A percentile compares a stretch with the other conserved stretches of the same genome.
Evolutionary conservation across 1,140 invertebrate species (phyloP).

Genomic region (Papilio polytes): DNA sequence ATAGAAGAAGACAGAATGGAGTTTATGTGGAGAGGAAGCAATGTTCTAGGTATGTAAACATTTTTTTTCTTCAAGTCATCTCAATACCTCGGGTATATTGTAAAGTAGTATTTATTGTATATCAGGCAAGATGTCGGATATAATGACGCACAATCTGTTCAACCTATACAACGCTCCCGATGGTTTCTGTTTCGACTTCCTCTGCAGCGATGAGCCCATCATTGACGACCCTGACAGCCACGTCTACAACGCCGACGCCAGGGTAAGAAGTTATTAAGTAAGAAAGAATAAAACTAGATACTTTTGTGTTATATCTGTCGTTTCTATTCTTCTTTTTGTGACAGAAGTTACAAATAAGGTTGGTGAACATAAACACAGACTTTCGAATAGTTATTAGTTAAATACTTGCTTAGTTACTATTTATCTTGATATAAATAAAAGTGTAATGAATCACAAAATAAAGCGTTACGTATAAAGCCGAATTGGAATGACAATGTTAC

Average conservation of each 20-base stretch:
- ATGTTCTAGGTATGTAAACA: constrained; percentile 75
- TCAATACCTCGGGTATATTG: neutral
- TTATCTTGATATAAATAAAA: neutral
- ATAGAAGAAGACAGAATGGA: constrained; percentile 88
- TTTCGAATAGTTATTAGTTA: too few species aligned
- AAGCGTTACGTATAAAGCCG: neutral
- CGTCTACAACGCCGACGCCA: constrained; percentile 83
- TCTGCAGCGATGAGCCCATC: constrained; percentile 88
- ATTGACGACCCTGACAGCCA: constrained; percentile 83
- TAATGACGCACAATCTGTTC: constrained; percentile 77
- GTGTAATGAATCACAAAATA: neutral
- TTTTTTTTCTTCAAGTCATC: constrained; percentile 11
- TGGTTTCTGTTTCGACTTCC: constrained; percentile 90
- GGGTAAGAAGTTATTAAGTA: constrained; percentile 55
- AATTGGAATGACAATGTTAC: neutral
- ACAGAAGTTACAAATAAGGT: too few species aligned
- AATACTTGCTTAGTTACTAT: neutral
- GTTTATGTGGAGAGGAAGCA: constrained; percentile 90
- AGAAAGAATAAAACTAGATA: neutral
- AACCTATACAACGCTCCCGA: constrained; percentile 88
- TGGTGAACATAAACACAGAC: too few species aligned
- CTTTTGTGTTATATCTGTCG: neutral
- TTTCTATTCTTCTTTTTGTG: neutral
- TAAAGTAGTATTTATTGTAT: constrained; percentile 40
- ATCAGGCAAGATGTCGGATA: constrained; percentile 74